A percentile compares a stretch with the other conserved stretches of the same genome.
phyloP scores from a whole-genome alignment of 2,888 invertebrate species.

The Parnassius mnemosyne region DNA sequence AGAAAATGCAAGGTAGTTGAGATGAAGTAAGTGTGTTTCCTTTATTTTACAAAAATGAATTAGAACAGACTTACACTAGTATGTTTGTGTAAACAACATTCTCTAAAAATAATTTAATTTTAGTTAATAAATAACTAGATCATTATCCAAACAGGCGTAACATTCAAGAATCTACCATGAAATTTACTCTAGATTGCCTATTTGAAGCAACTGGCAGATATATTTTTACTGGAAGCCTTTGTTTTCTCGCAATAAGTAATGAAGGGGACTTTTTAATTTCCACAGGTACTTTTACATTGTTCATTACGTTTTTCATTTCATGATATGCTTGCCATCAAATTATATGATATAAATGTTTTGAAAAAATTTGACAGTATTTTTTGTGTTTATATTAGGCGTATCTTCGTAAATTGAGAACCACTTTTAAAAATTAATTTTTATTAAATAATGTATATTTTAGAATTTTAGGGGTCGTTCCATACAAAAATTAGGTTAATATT shows the following conservation, averaged over 20 bases:
- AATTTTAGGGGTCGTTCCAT: no score
- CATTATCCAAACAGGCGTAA: constrained; percentile 13
- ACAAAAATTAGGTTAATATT: no score
- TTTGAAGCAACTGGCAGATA: constrained; percentile 11
- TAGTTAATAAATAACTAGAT: background rate
- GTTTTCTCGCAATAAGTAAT: constrained; percentile 6
- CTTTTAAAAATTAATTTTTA: no score
- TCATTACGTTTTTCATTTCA: no score
- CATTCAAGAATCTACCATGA: constrained; percentile 3
- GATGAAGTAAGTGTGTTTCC: constrained; percentile 3
- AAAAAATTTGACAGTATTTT: no score
- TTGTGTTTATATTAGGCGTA: no score
- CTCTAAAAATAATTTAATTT: background rate
- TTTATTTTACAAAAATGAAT: background rate
- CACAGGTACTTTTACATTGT: constrained; percentile 3
- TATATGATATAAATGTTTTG: no score
- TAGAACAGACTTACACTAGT: background rate
- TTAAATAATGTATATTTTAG: no score
- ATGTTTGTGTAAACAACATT: background rate
- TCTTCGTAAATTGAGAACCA: no score
- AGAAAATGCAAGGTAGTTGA: constrained; percentile 13
- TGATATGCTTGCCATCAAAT: no score
- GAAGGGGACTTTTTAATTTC: constrained; percentile 8
- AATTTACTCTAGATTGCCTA: constrained; percentile 12
- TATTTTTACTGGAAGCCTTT: constrained; percentile 14